phyloP scores from a whole-genome alignment of 2,797 vertebrate species.

The Discoglossus pictus region DNA sequence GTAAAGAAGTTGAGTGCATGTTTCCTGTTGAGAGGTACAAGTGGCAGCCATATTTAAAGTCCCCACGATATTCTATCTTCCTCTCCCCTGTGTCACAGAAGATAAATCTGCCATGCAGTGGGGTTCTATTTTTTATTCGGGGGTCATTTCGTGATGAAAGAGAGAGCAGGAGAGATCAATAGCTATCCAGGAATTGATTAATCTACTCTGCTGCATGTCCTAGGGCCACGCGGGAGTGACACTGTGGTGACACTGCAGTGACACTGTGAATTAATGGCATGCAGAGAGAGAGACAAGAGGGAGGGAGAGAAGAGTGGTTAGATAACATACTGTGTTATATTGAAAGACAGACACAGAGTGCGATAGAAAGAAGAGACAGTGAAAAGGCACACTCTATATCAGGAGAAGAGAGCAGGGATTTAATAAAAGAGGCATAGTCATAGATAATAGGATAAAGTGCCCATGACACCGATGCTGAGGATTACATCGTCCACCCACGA shows the following conservation, averaged over 20 bases:
- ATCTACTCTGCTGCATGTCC: conserved; percentile 50
- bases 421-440: too few relatives aligned
- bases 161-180: conserved; percentile 46
- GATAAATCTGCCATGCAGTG: conserved; percentile 41
- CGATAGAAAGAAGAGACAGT: neutral
- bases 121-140: conserved; percentile 43
- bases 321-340: conserved; percentile 11
- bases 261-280: conserved; percentile 45
- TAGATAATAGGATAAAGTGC: too few relatives aligned
- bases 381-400: neutral
- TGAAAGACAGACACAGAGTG: neutral
- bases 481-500: too few relatives aligned
- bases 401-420: neutral
- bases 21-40: too few relatives aligned
- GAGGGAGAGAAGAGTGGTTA: conserved; percentile 13
- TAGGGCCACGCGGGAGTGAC: conserved; percentile 44
- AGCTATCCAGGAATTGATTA: conserved; percentile 50
- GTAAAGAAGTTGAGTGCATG: too few relatives aligned
- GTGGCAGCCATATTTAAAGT: too few relatives aligned
- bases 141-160: conserved; percentile 46
- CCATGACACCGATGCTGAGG: too few relatives aligned
- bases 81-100: conserved; percentile 23
- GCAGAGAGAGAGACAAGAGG: conserved; percentile 23
- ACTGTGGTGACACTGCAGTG: conserved; percentile 40
- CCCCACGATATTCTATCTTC: conserved; percentile 21